Evolutionary conservation across 2,113 vertebrate species (phyloP), one percentile per base, ranked within the genome.

Genomic region (Oncorhynchus kisutch): DNA sequence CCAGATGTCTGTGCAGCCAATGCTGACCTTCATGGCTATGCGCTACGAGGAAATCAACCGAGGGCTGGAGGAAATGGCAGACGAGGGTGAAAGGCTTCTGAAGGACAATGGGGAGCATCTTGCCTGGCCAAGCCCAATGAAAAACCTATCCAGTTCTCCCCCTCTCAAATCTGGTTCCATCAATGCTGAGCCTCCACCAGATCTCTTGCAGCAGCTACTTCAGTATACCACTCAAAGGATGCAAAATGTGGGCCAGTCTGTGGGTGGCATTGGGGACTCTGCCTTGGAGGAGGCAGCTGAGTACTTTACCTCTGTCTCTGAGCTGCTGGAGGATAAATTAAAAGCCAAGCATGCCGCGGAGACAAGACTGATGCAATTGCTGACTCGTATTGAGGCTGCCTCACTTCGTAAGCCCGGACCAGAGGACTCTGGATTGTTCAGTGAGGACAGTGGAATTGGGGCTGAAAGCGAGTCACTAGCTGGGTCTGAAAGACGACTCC

Each of bases 371-470:
- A 91, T 93, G 45, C 89, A 75, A 68, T 84, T 92, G 0, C 88
- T 98, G 65, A 89, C 87, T 66, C 90, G 91, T 3, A 93, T 99
- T 45, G 96, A 96, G 88, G 92, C 90, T 67, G 94, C 94, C 22
- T 88, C 94, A 0, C 27, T 93, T 18, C 88, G 89, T 18, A 92
- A 90, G 80, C 88, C 90, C 80, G 0, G 92, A 4, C 75, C 88
- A 0, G 94, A 95, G 81, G 96, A 96, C 77, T 92, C 89, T 66
- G 91, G 95, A 73, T 86, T 99, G 8, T 96, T 90, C 81, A 98
- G 96, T 71, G 97, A 98, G 85, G 97, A 99, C 86, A 99, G 98
- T 69, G 98, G 98, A 69, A 97, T 99, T 31, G 94, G 96, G 0
- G 95, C 89, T 1, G 98, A 99, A 82, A 96, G 3, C 1, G 97